Evolutionary conservation across 2,797 vertebrate species (phyloP).

Genomic region (Macroramphosus scolopax): DNA sequence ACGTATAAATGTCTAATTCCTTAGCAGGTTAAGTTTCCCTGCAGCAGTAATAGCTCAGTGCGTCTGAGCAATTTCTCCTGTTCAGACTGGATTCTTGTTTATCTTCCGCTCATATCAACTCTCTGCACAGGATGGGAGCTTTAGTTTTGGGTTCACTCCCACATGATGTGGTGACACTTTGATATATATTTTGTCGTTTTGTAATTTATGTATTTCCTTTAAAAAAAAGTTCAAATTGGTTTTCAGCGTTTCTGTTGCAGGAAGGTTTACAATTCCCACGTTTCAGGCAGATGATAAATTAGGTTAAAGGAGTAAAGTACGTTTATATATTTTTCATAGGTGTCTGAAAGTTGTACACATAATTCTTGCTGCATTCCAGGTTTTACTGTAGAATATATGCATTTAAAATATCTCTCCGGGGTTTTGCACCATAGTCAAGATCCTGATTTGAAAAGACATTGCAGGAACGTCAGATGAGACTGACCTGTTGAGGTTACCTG

Average conservation of each 20-base stretch:
- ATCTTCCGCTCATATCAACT: slow-evolving; percentile 39
- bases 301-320: slow-evolving; percentile 14
- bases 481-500: slow-evolving; percentile 57
- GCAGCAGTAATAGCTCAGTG: slow-evolving; percentile 9
- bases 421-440: slow-evolving; percentile 6
- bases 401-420: too few relatives aligned
- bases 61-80: slow-evolving; percentile 33
- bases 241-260: slow-evolving; percentile 34
- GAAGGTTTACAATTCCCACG: slow-evolving; percentile 7
- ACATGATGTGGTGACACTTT: slow-evolving; percentile 51
- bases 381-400: slow-evolving; percentile 8
- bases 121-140: slow-evolving; percentile 32
- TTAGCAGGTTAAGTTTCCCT: too few relatives aligned
- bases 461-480: slow-evolving; percentile 25
- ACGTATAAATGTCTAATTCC: too few relatives aligned
- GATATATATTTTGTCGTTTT: slow-evolving; percentile 55
- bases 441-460: slow-evolving; percentile 35
- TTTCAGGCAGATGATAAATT: slow-evolving; percentile 20
- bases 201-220: slow-evolving; percentile 26
- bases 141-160: slow-evolving; percentile 51
- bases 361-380: slow-evolving; percentile 8
- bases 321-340: slow-evolving; percentile 15
- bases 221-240: slow-evolving; percentile 38
- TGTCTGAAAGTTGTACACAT: slow-evolving; percentile 14
- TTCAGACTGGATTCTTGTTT: slow-evolving; percentile 37